Evolutionary conservation across 2,113 vertebrate genomes (phyloP), one percentile per base, ranked within the genome.

Genomic region (Morone chrysops): DNA sequence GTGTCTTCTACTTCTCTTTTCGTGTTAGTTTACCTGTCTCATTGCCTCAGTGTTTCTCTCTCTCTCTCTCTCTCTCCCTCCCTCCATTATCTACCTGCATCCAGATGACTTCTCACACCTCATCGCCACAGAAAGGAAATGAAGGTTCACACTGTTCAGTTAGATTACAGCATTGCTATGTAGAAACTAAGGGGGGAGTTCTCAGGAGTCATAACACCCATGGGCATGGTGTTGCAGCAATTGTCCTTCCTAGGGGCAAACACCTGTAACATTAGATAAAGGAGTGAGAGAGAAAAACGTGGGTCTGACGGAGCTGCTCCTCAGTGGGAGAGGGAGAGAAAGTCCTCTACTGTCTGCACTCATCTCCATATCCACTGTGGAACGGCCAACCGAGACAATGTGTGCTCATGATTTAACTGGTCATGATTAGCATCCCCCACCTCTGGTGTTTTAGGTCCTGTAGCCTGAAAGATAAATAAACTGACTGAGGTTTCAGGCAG

Each of bases 381-480:
- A 77, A 67, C 14, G 17, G 63, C 63, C 66, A 77, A 62, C 8
- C 36, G 78, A 80, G 17, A 12, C 12, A 1, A 31, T 1, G 5
- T 11, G 2, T 25, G 11, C 13, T 76, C 10, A 14, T 69, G 71
- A 80, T 75, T 71, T 65, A 67, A 56, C 57, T 41, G 47, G n/a
- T 53, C 2, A 3, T 81, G 69, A 82, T 87, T 62, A 83, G 45
- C 38, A 7, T 6, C 50, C 60, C n/a, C 40, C 8, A 10, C 54
- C 62, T 6, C 25, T 70, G 47, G 45, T 81, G 76, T 66, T 84
- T 82, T 6, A 57, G 65, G 53, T 72, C 75, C 75, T 14, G 1
- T 14, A 62, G 69, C 51, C 67, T 75, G 47, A 85, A 63, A 57
- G 40, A 90, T 70, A 75, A 79, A 86, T 65, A 87, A 71, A 74